These are phyloP conservation scores for Elachura formosa DNA, from an alignment of 2,113 vertebrate genomes.

Conservation along the genomic window DNA sequence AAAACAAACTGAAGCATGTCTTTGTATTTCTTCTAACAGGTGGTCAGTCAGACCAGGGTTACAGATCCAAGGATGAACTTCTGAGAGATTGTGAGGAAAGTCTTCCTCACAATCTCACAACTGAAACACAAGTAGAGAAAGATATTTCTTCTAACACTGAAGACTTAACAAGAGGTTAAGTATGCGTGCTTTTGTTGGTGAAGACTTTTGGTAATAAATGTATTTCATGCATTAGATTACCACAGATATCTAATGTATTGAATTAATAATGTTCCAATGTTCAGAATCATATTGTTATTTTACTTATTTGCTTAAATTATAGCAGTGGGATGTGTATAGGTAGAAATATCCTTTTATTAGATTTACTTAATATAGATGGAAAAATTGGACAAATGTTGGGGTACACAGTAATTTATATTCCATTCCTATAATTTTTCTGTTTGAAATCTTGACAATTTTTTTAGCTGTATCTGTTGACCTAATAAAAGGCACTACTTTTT, in stretches of 20 bases:
- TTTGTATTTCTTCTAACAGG: constrained; percentile 60
- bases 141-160: constrained; percentile 31
- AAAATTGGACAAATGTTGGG: not conserved
- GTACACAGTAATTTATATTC: not conserved
- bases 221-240: not conserved
- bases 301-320: not conserved
- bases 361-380: not conserved
- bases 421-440: not conserved
- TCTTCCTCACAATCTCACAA: constrained; percentile 37
- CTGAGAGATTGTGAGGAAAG: constrained; percentile 72
- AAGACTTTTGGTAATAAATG: not conserved
- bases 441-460: not conserved
- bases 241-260: not conserved
- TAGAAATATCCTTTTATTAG: not conserved
- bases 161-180: constrained; percentile 65
- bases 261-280: not conserved
- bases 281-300: not conserved
- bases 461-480: not conserved
- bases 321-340: not conserved
- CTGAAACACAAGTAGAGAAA: constrained; percentile 11
- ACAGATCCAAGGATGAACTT: constrained; percentile 88
- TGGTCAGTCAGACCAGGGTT: constrained; percentile 86
- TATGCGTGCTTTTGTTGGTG: not conserved
- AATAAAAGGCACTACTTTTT: not conserved
- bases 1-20: not conserved